Conservation (phyloP, 2,113 vertebrate genomes). For the Cynoglossus semilaevis region DNA sequence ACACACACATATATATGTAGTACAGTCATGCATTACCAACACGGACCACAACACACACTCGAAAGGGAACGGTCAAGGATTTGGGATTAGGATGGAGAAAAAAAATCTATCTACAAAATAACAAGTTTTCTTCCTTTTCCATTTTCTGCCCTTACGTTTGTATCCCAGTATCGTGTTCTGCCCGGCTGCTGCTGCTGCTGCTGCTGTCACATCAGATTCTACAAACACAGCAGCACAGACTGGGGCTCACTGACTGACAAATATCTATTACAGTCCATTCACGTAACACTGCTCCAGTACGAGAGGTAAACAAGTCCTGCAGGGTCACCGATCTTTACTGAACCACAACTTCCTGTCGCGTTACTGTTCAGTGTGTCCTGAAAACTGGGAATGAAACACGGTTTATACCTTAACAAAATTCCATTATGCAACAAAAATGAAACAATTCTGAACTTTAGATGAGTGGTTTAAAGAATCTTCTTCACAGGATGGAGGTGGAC, state of each 20-base stretch:
- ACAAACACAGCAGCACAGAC: slow-evolving; percentile 21
- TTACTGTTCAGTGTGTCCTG: neutral
- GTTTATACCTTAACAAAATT: too few species aligned
- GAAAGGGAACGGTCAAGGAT: neutral
- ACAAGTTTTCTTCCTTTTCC: neutral
- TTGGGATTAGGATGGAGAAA: neutral
- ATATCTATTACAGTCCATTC: slow-evolving; percentile 24
- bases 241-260: slow-evolving; percentile 16
- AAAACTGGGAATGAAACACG: too few species aligned
- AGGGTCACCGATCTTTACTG: slow-evolving; percentile 22
- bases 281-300: slow-evolving; percentile 43
- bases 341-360: slow-evolving; percentile 14
- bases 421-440: too few species aligned
- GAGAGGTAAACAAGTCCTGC: slow-evolving; percentile 24
- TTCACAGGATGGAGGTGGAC: too few species aligned
- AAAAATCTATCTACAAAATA: slow-evolving; percentile 12
- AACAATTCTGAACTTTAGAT: too few species aligned
- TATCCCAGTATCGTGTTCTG: slow-evolving; percentile 15
- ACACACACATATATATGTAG: neutral
- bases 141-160: neutral
- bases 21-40: slow-evolving; percentile 34
- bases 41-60: slow-evolving; percentile 1
- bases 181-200: neutral
- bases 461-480: too few species aligned
- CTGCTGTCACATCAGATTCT: slow-evolving; percentile 29